Evolutionary conservation across 2,113 vertebrate species (phyloP).

Genomic region (Catharus minimus): DNA sequence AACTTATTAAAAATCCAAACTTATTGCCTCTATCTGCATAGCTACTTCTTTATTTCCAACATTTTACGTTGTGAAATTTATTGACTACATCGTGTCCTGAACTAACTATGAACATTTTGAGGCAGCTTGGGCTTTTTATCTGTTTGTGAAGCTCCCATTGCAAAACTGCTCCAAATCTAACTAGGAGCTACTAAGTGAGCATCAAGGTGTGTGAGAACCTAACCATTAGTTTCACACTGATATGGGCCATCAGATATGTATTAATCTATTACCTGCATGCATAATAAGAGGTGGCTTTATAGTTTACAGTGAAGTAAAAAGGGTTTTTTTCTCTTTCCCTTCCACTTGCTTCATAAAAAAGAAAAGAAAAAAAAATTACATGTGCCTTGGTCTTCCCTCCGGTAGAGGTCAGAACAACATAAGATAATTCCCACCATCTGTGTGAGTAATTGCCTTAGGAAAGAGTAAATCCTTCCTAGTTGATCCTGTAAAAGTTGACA

Average conservation of each 20-base stretch:
- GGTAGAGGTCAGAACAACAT: slow-evolving; percentile 40
- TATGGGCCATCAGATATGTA: neutral
- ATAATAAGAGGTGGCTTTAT: neutral
- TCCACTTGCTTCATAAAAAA: neutral
- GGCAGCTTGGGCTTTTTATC: neutral
- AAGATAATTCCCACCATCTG: neutral
- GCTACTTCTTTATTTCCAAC: neutral
- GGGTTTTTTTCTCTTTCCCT: rapidly evolving
- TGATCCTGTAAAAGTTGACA: rapidly evolving
- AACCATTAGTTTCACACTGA: neutral
- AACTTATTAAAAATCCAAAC: neutral
- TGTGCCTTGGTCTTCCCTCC: neutral
- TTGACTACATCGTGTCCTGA: neutral
- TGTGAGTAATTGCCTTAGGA: neutral
- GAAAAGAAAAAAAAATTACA: neutral
- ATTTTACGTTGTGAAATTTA: neutral
- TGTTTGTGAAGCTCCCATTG: neutral
- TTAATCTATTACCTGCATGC: neutral
- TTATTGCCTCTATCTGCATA: neutral
- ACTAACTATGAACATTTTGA: neutral
- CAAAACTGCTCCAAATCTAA: neutral
- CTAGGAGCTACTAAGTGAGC: neutral
- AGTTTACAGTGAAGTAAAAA: neutral
- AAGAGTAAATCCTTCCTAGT: neutral
- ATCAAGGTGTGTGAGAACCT: neutral